Evolutionary conservation across 2,113 vertebrate species (phyloP), one percentile per base, ranked within the genome.

Genomic region (Pelvicachromis taeniatus): DNA sequence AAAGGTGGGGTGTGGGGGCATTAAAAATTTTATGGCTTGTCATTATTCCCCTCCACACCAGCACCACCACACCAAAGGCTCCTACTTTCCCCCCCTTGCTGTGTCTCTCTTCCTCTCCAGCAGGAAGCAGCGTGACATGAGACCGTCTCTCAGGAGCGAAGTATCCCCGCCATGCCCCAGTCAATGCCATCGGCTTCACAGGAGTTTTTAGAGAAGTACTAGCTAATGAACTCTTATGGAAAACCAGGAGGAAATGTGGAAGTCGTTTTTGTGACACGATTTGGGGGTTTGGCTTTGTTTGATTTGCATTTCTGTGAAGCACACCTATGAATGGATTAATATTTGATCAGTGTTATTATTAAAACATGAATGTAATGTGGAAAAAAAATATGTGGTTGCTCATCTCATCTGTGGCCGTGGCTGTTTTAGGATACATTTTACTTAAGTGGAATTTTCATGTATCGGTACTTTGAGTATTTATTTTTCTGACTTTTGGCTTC

Each of bases 11-110:
- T 85, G 77, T 83, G 80, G 61, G 83, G 19, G 83, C 85, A 89
- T 88, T 95, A 82, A 94, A 95, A 93, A 54, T 91, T 88, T 89
- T 81, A 93, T 94, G 86, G 87, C 81, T 86, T 92, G 88, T 93
- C 89, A 91, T 91, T 89, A 94, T 73, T 78, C 63, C 85, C 81
- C 35, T 77, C 70, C 45, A 80, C 77, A 56, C 50, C 29, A 59
- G 38, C 61, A 29, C 40, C 23, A 19, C 16, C 38, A 79, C 63
- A 70, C 40, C 78, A 68, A 79, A 79, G 29, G n/a, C 55, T 35
- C 45, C 53, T 21, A 9, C 38, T 10, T 65, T 78, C 5, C 26
- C 23, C n/a, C 58, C 81, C 73, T 61, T 35, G 70, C 84, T 2
- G 35, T 26, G 42, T 58, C 29, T 77, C 29, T 88, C 78, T 59